Evolutionary conservation across 1,140 invertebrate species (phyloP).

Genomic region (Drosophila guanche): DNA sequence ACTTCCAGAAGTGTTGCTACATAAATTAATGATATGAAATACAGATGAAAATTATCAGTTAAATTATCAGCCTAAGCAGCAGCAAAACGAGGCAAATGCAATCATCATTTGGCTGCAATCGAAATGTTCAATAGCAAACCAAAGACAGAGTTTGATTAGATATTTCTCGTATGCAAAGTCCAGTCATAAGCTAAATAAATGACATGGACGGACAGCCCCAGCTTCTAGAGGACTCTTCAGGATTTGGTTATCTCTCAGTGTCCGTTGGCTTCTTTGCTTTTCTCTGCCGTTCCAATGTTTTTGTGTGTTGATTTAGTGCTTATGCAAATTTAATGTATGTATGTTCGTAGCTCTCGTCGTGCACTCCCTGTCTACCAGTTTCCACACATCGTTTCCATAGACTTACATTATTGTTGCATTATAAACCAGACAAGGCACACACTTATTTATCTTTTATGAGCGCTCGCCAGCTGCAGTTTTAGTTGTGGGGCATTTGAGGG

Average conservation of each 20-base stretch:
- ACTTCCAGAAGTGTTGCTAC: conserved; percentile 8
- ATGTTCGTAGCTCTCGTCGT: conserved; percentile 43
- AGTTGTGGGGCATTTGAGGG: neutral
- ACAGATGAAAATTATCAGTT: conserved; percentile 13
- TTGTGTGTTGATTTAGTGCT: conserved; percentile 80
- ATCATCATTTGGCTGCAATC: conserved; percentile 34
- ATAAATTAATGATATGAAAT: conserved; percentile 43
- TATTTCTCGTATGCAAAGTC: conserved; percentile 4
- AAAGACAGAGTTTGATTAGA: conserved; percentile 15
- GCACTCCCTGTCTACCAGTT: conserved; percentile 9
- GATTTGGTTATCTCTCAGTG: conserved; percentile 9
- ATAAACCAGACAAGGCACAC: conserved; percentile 60
- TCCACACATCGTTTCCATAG: conserved; percentile 63
- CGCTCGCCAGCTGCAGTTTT: conserved; percentile 22
- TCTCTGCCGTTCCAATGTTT: conserved; percentile 35
- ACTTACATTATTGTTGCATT: conserved; percentile 77
- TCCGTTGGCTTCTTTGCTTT: conserved; percentile 23
- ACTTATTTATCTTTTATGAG: conserved; percentile 52
- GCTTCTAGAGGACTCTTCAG: conserved; percentile 14
- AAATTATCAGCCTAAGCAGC: conserved; percentile 1
- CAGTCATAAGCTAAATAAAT: conserved; percentile 60
- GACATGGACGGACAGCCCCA: conserved; percentile 45
- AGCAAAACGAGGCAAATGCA: conserved; percentile 17
- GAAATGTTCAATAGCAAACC: conserved; percentile 13
- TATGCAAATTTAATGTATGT: conserved; percentile 80